phyloP scores from a whole-genome alignment of 2,797 vertebrate genomes.

The Anisognathus igniventris region DNA sequence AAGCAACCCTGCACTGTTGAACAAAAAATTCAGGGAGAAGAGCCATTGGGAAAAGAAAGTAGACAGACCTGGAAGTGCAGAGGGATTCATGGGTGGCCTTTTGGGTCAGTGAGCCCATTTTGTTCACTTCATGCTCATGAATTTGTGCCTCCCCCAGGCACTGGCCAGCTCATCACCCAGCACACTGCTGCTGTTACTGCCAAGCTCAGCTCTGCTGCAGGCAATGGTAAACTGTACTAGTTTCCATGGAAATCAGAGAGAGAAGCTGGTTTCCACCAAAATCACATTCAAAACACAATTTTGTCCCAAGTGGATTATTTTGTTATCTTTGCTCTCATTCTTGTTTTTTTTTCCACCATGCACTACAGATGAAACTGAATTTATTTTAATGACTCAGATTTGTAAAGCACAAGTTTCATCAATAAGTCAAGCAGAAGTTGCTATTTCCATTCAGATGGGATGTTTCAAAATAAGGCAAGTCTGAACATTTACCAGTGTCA shows the following conservation, averaged over 20 bases:
- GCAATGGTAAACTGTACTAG: slow-evolving; percentile 13
- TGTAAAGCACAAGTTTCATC: not conserved
- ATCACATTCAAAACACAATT: slow-evolving; percentile 4
- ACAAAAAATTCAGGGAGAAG: not conserved
- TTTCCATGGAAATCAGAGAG: slow-evolving; percentile 71
- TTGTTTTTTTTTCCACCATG: not conserved
- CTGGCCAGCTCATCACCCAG: not conserved
- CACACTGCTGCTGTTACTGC: not conserved
- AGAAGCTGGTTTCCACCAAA: slow-evolving; percentile 49
- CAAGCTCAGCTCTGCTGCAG: not conserved
- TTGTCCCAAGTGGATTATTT: slow-evolving; percentile 6
- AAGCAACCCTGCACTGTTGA: not conserved
- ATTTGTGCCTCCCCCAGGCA: not conserved
- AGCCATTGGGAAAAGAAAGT: not conserved
- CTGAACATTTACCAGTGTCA: not conserved
- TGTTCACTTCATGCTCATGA: not conserved
- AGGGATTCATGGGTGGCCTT: not conserved
- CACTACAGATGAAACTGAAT: not conserved
- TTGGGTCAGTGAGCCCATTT: not conserved
- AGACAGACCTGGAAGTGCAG: not conserved
- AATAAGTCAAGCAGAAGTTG: not conserved
- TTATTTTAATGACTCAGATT: not conserved
- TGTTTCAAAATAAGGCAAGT: not conserved
- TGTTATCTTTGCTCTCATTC: not conserved
- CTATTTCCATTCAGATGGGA: not conserved